Evolutionary conservation across 2,888 invertebrate genomes (phyloP).

Genomic region (Sarcophaga carnaria): DNA sequence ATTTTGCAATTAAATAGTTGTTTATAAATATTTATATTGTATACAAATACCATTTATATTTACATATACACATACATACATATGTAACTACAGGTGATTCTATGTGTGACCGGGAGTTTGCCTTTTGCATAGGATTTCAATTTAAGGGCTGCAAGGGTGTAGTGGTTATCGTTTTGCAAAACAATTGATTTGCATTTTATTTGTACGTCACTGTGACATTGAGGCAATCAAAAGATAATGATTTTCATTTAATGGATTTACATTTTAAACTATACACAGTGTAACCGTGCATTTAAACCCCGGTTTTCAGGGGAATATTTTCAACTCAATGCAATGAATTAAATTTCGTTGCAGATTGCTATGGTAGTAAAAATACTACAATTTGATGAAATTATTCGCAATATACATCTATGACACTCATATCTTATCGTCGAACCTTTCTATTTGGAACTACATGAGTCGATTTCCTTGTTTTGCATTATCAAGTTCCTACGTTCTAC

Average conservation of each 20-base stretch:
- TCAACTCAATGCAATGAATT: too few relatives aligned
- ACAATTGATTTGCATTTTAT: conserved; percentile 18
- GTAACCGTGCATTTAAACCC: too few relatives aligned
- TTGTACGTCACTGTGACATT: conserved; percentile 1
- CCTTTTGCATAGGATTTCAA: background rate
- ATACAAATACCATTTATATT: background rate
- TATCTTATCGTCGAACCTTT: too few relatives aligned
- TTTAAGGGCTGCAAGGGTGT: background rate
- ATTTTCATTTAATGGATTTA: background rate
- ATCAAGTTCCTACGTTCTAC: too few relatives aligned
- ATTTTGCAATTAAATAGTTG: conserved; percentile 7
- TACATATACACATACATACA: background rate
- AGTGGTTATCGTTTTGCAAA: background rate
- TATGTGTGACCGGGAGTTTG: background rate
- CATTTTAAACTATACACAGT: background rate
- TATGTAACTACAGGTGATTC: background rate
- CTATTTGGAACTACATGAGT: too few relatives aligned
- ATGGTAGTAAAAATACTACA: too few relatives aligned
- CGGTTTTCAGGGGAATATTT: too few relatives aligned
- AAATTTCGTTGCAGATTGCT: too few relatives aligned
- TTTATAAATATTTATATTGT: conserved; percentile 25
- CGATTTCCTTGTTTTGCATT: too few relatives aligned
- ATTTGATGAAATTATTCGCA: too few relatives aligned
- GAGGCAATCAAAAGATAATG: background rate
- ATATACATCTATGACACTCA: too few relatives aligned